Percentiles rank a stretch among this genome's conserved stretches.
Evolutionary conservation across 1,140 invertebrate genomes (phyloP).

Genomic region (Tetramorium alpestre): DNA sequence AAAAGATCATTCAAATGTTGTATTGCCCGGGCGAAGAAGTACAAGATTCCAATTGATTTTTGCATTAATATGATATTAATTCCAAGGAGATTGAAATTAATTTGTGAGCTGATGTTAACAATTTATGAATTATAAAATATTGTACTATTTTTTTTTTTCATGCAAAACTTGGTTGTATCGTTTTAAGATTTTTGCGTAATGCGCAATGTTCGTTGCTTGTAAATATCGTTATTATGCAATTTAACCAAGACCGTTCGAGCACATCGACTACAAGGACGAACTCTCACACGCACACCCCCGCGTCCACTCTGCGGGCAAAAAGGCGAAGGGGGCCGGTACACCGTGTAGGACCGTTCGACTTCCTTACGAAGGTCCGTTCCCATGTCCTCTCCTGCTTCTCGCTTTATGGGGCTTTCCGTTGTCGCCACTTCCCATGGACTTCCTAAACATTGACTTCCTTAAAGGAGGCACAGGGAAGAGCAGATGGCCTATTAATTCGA

Average conservation of each 20-base stretch:
- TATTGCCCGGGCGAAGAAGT: neutral
- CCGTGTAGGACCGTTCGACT: conserved; percentile 69
- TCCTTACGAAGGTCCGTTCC: conserved; percentile 81
- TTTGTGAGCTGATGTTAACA: neutral
- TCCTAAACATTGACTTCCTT: conserved; percentile 86
- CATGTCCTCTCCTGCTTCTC: conserved; percentile 78
- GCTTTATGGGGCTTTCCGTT: conserved; percentile 85
- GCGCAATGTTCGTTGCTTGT: neutral
- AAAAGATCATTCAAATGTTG: no score
- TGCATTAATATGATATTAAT: neutral
- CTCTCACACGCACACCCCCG: conserved; percentile 67
- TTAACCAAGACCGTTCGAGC: conserved; percentile 5
- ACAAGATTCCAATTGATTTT: neutral
- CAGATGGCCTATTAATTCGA: conserved; percentile 85
- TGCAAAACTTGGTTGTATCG: neutral
- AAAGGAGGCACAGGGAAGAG: conserved; percentile 72
- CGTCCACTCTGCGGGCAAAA: neutral
- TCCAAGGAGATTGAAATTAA: neutral
- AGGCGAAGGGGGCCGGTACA: conserved; percentile 69
- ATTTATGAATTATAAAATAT: neutral
- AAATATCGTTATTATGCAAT: conserved; percentile 15
- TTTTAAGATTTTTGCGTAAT: neutral
- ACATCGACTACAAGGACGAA: conserved; percentile 20
- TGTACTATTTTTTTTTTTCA: neutral
- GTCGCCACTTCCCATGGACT: conserved; percentile 85